A percentile compares a stretch with the other conserved stretches of the same genome.
phyloP scores from a whole-genome alignment of 2,888 invertebrate genomes.

The Cheiracanthium punctorium region DNA sequence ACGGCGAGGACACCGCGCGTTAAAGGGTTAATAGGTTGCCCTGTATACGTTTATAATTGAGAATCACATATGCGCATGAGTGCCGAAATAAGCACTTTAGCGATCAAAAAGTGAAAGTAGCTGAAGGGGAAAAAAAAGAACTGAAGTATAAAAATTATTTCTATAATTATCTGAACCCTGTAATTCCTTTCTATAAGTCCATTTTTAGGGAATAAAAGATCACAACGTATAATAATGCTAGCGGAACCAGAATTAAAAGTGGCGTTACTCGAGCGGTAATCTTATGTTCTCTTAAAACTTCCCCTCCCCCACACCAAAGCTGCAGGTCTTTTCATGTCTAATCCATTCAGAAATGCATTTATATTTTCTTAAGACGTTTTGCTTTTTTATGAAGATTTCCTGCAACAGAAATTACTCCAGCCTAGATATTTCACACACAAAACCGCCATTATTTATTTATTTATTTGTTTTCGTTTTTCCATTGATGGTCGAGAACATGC shows the following conservation, averaged over 20 bases:
- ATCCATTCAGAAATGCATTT: background rate
- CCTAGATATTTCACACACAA: background rate
- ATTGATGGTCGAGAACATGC: background rate
- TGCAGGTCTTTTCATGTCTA: background rate
- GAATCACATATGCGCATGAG: too few relatives aligned
- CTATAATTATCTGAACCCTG: too few relatives aligned
- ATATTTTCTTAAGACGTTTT: background rate
- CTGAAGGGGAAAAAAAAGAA: too few relatives aligned
- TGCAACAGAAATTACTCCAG: background rate
- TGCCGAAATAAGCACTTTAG: too few relatives aligned
- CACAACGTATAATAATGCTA: background rate
- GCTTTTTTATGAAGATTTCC: background rate
- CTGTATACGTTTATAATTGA: too few relatives aligned
- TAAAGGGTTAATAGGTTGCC: too few relatives aligned
- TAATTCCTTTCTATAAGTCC: background rate
- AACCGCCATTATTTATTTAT: background rate
- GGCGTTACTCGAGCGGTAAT: background rate
- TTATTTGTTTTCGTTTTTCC: background rate
- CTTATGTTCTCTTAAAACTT: background rate
- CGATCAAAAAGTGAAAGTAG: too few relatives aligned
- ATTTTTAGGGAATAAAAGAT: background rate
- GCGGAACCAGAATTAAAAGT: background rate
- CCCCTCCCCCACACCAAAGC: background rate
- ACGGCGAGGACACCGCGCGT: too few relatives aligned
- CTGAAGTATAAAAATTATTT: too few relatives aligned